Conservation (phyloP, 2,888 invertebrate genomes). For the Galerucella pusilla region DNA sequence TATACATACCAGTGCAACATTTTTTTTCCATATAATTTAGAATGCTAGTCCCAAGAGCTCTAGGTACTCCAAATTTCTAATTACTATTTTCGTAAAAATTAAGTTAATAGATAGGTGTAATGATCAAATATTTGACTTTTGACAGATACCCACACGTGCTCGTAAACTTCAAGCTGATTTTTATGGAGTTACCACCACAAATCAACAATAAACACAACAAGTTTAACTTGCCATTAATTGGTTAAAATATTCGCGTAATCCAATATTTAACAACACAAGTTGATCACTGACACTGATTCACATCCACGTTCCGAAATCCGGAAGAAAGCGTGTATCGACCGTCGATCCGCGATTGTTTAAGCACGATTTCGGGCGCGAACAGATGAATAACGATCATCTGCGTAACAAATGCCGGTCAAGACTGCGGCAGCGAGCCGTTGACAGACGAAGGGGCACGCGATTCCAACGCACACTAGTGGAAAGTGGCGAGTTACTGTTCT, state of each 20-base stretch:
- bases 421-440: constrained; percentile 56
- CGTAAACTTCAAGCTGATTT: neutral
- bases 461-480: constrained; percentile 36
- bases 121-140: neutral
- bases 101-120: neutral
- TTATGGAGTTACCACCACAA: neutral
- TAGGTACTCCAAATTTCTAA: too few species aligned
- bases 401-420: constrained; percentile 57
- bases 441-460: constrained; percentile 48
- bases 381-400: constrained; percentile 53
- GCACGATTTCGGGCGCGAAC: constrained; percentile 53
- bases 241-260: constrained; percentile 7
- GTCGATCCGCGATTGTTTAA: constrained; percentile 50
- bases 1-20: too few species aligned
- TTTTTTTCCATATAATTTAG: too few species aligned
- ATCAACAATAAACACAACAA: neutral
- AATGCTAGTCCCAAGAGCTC: too few species aligned
- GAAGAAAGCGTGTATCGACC: constrained; percentile 23
- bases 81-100: too few species aligned
- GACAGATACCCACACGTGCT: neutral
- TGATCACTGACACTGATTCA: constrained; percentile 19
- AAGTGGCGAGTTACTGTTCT: constrained; percentile 52
- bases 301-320: constrained; percentile 11
- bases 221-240: neutral
- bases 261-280: neutral